Evolutionary conservation across 2,113 vertebrate species (phyloP).

Genomic region (Rhynchomys soricoides): DNA sequence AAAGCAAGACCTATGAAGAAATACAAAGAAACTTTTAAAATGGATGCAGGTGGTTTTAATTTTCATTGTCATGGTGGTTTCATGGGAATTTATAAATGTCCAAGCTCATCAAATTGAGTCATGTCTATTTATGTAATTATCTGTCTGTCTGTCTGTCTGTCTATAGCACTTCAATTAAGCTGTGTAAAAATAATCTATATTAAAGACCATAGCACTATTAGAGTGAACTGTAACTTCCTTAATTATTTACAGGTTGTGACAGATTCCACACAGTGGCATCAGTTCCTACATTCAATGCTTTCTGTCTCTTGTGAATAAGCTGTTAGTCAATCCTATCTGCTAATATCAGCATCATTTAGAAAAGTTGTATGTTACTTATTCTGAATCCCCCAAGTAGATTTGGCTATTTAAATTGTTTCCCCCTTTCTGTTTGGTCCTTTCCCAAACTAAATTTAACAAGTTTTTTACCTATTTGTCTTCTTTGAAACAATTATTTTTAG

Average conservation of each 20-base stretch:
- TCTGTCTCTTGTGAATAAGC: background rate
- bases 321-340: background rate
- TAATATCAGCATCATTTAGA: background rate
- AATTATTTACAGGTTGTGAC: background rate
- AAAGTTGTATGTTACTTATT: background rate
- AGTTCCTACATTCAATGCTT: background rate
- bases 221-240: background rate
- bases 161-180: background rate
- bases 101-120: background rate
- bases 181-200: background rate
- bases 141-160: background rate
- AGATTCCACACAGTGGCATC: background rate
- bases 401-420: background rate
- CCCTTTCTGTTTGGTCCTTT: background rate
- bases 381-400: background rate
- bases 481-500: background rate
- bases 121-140: background rate
- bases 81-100: background rate
- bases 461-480: background rate
- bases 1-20: background rate
- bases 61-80: background rate
- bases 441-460: background rate
- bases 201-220: background rate
- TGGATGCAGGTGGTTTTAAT: no score
- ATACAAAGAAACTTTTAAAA: background rate